Evolutionary conservation across 2,888 invertebrate genomes (phyloP), one percentile per base, ranked within the genome.

Genomic region (Cataglyphis cursor): DNA sequence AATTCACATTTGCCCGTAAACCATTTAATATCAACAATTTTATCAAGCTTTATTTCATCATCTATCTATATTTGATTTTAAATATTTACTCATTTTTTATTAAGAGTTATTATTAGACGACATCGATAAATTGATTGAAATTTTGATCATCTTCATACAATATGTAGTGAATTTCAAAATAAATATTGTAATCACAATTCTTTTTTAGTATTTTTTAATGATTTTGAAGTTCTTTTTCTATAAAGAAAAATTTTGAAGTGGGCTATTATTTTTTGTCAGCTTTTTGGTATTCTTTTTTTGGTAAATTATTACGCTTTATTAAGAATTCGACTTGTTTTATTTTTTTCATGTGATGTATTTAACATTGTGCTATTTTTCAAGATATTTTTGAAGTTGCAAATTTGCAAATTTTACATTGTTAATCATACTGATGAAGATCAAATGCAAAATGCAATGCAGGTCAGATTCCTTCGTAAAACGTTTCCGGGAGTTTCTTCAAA

Each of bases 401-500:
- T 28, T 15, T 57, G 41, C 28, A 38, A n/a, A 41, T 59, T 59
- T 38, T 18, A 28, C 28, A 28, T 73, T 73, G 73, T 73, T 61
- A 28, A 28, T 21, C 18, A 10, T 21, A 38, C 28, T 8, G 73
- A 59, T 41, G 28, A 59, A 18, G 28, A 61, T 61, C n/a, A 61
- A 12, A 41, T 12, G 57, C 38, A 73, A n/a, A 75, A 64, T 21
- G 15, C 48, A 41, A 75, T 75, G 21, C 44, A 31, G 74, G 74
- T 68, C 51, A 65, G 35, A 66, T 75, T 51, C 75, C 51, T 66
- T 75, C 66, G 54, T 15, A 12, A 15, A 54, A 8, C 66, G 54
- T 54, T 76, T 66, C 66, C 66, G 76, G 54, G 66, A 54, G 41
- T 54, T 68, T 57, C 41, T 28, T 54, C 54, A 68, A 68, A 76